Base-by-base conservation (phyloP, 2,888 invertebrate species). In the Agonum fuliginosum region DNA sequence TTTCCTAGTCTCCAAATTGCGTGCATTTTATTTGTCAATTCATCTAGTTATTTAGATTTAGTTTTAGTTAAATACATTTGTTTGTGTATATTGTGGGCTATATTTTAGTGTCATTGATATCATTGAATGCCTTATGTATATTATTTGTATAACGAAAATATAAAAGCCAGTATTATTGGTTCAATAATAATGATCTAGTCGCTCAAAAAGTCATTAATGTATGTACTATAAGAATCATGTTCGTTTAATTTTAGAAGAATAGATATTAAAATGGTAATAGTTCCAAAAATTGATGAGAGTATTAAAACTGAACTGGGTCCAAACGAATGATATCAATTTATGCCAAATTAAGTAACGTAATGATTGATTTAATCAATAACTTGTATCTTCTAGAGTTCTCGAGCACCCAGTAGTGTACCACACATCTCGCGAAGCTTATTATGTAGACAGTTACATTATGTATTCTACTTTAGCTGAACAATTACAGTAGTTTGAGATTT, bases 341-440 rank as follows among this genome's bases (percentile, higher is more conserved):
- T 62, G 58, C 58, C 58, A 62, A 62, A 62, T 62, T 62, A 62
- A 30, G 17, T 58, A 30, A 46, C 27, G 1, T 54, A n/a, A 62
- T 30, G 30, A 62, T 62, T 62, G 30, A 62, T 62, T 62, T 62
- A 62, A 62, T 27, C 58, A 62, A 62, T 62, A 62, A 67, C 37
- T 67, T 67, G 67, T 67, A 41, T 67, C 67, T 67, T 67, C 24
- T 67, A 67, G 41, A 67, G 67, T 67, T 67, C 67, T 67, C 67
- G 67, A 41, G 67, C 37, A 67, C 41, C 41, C 41, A 67, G 67
- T 62, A 62, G 62, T 62, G 62, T 62, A 34, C 5, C 67, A 41
- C 67, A 54, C 22, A 67, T n/a, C 27, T 67, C 41, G 41, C 67
- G 22, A 67, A 48, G 41, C 22, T 67, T 67, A 41, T 67, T 41